Base-by-base conservation (phyloP, 2,888 invertebrate genomes). In the Tinea trinotella region DNA sequence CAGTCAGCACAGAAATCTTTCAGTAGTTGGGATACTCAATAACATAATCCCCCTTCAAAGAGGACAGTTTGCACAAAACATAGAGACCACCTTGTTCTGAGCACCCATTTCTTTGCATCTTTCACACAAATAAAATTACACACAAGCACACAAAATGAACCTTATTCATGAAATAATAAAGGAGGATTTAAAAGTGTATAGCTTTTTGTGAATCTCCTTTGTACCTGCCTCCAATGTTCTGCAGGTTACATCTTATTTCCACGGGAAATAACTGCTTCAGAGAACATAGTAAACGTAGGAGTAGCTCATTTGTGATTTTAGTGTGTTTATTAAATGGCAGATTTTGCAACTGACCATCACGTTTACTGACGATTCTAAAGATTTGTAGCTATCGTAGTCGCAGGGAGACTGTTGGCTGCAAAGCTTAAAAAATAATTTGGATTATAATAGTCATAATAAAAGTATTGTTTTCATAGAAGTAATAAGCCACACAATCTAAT, bases 191-290 rank as follows among this genome's bases (percentile, higher is more conserved):
- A 10, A 10, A 17, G 5, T 13, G 9, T 17, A 17, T 44, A 44
- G 17, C 17, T 2, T 5, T 6, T 7, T 17, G 22, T 49, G 22
- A 3, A 3, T 4, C 18, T 18, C 9, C 20, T 49, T 22, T 19
- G 49, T 49, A 49, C 49, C 49, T 49, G 49, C 19, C 22, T 22
- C 22, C 20, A 22, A 49, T 49, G 49, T 49, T 17, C 49, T 49
- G 49, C 49, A 49, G 49, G 49, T 49, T 49, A 49, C 49, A 49
- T 49, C 49, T 49, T 49, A 49, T 49, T 49, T 49, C 49, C 22
- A 49, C 49, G 10, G 22, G 49, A 49, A 49, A 49, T 49, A n/a
- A 12, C 49, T 19, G 19, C 17, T 49, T 10, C 19, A 22, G 49
- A 10, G 22, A 49, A 49, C 18, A 49, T 3, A 7, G n/a, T 20